Evolutionary conservation across 2,888 invertebrate genomes (phyloP).

Genomic region (Volucella bombylans): DNA sequence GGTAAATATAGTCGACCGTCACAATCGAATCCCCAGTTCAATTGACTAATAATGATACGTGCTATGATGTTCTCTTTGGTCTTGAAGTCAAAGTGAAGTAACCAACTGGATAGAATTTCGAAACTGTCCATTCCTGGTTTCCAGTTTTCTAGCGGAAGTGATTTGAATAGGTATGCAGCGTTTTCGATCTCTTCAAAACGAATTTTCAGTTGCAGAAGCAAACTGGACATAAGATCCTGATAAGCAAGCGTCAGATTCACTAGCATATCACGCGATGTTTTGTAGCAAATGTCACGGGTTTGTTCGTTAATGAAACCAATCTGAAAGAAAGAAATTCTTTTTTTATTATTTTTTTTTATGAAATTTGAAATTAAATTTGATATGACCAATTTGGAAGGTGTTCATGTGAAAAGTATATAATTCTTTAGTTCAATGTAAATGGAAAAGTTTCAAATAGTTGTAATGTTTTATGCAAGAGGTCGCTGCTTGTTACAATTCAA

Average conservation of each 20-base stretch:
- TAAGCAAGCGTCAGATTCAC: slow-evolving; percentile 87
- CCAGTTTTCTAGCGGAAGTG: slow-evolving; percentile 88
- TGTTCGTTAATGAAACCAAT: slow-evolving; percentile 88
- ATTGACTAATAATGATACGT: slow-evolving; percentile 86
- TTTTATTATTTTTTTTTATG: background rate
- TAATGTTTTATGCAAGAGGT: too few species aligned
- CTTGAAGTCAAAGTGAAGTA: slow-evolving; percentile 85
- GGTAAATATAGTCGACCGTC: slow-evolving; percentile 85
- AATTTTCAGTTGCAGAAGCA: slow-evolving; percentile 85
- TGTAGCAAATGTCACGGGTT: slow-evolving; percentile 89
- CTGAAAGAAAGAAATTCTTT: slow-evolving; percentile 80
- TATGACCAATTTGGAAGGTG: too few species aligned
- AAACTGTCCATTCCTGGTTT: slow-evolving; percentile 86
- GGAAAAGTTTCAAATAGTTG: too few species aligned
- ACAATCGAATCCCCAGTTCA: slow-evolving; percentile 87
- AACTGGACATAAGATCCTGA: slow-evolving; percentile 87
- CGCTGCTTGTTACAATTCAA: too few species aligned
- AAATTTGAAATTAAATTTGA: background rate
- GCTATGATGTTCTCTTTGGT: slow-evolving; percentile 87
- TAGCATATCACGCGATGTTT: slow-evolving; percentile 88
- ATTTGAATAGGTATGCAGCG: slow-evolving; percentile 86
- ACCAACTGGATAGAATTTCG: slow-evolving; percentile 86
- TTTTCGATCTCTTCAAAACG: slow-evolving; percentile 79
- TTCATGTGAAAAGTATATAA: too few species aligned
- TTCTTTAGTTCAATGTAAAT: too few species aligned